Evolutionary conservation across 2,797 vertebrate genomes (phyloP), one percentile per base, ranked within the genome.

Genomic region (Ibycter americanus): DNA sequence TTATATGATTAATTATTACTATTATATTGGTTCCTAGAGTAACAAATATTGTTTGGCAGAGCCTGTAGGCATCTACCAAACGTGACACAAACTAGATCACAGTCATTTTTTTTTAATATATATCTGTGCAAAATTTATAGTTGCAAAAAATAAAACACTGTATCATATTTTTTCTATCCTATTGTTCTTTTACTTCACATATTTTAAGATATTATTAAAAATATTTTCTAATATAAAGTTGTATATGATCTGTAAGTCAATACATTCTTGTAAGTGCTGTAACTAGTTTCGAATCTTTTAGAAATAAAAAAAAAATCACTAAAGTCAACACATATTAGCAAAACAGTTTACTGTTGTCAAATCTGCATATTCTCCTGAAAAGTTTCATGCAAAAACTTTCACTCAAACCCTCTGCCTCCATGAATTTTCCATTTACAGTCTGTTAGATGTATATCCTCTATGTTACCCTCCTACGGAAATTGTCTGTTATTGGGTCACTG

Each of bases 221-320:
- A 17, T 9, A 21, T 47, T 80, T 83, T 61, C 15, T 51, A 36
- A 63, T 8, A 36, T 23, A 59, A 71, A 34, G 11, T 47, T 12
- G 7, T 11, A 47, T 19, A 46, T 59, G 71, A 31, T 4, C 38
- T 0, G 0, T 12, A 74, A 63, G 14, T 42, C 2, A 5, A 26
- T 26, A 17, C 3, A 4, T 44, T 59, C 10, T 70, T 78, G n/a
- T 40, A 83, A 72, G 26, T 55, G 49, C 23, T 83, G 51, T 65
- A 73, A 49, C 6, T 25, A 46, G 9, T 40, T 83, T 40, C 52
- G 44, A 59, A n/a, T 71, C 27, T 67, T 72, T 89, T 31, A 80
- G 80, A 92, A 85, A 82, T 1, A 44, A 74, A 46, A 58, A 78
- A 19, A 38, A 51, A 70, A 42, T 56, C 51, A 61, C 12, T 19